Evolutionary conservation across 2,797 vertebrate species (phyloP), one percentile per base, ranked within the genome.

Genomic region (Myotis planiceps): DNA sequence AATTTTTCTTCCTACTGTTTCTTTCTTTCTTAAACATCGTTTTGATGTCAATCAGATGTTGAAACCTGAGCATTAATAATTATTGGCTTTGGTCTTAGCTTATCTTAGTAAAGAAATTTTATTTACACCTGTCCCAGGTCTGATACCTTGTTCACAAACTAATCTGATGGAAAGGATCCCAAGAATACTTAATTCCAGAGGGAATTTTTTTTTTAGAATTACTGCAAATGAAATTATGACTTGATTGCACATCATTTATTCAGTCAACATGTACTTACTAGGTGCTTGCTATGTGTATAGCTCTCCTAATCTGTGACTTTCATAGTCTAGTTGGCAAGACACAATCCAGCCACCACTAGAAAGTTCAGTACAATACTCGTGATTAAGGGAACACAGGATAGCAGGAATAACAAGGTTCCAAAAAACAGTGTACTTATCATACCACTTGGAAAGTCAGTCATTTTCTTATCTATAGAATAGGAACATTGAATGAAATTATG

Each of bases 111-210:
- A 83, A 42, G 91, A 39, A 76, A 9, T 45, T 83, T 63, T 86
- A 60, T 75, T 78, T 75, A 47, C 32, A 5, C 88, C 39, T 60
- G 79, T 88, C 49, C n/a, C 6, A 45, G 13, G 19, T 92, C 60
- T 92, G 60, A 58, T 92, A 63, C 16, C 39, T 58, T 94, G 23
- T 86, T 94, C 55, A 87, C n/a, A 23, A 90, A 45, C 68, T 68
- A 72, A 74, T 86, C 45, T 92, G 34, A 83, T 29, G 37, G 21
- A 92, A 85, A 91, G 3, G 27, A 74, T 63, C 68, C 16, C 10
- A 88, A 85, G 42, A 58, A 69, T 42, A 80, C 1, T 72, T 83
- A 66, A 78, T 92, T 94, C 25, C 74, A 82, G 39, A 68, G 19
- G 78, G 37, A 84, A 75, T 34, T 60, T 83, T 65, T 65, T 93